These are phyloP conservation scores for Odontophorus gujanensis DNA, from an alignment of 2,113 vertebrate genomes.

Conservation along the genomic window DNA sequence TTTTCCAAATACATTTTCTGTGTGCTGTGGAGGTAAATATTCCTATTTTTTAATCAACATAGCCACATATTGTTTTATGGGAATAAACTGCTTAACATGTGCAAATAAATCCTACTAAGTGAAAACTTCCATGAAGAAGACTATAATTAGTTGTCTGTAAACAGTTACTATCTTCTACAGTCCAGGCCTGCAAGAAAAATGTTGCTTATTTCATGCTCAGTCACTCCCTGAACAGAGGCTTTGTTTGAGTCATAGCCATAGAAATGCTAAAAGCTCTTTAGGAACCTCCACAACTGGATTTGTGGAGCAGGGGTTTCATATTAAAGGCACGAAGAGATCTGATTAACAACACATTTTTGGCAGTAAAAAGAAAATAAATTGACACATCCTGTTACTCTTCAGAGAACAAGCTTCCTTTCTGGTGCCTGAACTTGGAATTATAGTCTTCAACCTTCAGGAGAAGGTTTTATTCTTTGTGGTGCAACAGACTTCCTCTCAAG, in stretches of 20 bases:
- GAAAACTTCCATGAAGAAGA: not conserved
- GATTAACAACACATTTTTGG: not conserved
- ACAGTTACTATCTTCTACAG: not conserved
- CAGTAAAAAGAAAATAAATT: not conserved
- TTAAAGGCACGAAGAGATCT: not conserved
- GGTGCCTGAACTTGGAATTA: not conserved
- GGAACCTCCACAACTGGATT: not conserved
- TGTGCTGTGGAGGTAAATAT: not conserved
- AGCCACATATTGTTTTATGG: not conserved
- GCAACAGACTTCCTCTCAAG: not conserved
- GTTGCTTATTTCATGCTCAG: not conserved
- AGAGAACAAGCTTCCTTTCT: not conserved
- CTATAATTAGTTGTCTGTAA: not conserved
- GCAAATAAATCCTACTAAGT: not conserved
- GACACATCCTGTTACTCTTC: not conserved
- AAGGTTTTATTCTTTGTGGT: not conserved
- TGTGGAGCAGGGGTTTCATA: not conserved
- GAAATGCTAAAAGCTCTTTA: not conserved
- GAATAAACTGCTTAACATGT: not conserved
- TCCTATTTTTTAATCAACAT: not conserved
- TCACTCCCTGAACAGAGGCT: not conserved
- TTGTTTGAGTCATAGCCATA: not conserved
- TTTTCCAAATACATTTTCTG: not conserved
- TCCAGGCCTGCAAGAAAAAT: not conserved
- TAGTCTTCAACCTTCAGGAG: not conserved